phyloP scores from a whole-genome alignment of 2,113 vertebrate genomes.

The Procavia capensis region DNA sequence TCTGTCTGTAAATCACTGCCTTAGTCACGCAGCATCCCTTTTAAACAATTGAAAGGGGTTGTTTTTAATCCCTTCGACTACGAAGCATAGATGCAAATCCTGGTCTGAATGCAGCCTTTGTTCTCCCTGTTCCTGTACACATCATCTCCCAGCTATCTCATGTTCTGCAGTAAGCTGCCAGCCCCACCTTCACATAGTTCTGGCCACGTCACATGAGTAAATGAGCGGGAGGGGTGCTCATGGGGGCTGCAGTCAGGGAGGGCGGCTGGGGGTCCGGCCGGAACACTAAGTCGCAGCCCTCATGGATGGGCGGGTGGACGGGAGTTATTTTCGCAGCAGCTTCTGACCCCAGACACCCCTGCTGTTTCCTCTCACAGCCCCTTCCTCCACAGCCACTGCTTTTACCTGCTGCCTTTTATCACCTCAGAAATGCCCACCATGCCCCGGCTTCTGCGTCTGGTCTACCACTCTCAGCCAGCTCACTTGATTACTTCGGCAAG shows the following conservation, averaged over 20 bases:
- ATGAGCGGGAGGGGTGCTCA: neutral
- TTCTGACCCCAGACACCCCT: neutral
- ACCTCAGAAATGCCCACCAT: neutral
- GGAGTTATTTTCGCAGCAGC: conserved; percentile 33
- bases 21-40: neutral
- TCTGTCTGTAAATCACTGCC: neutral
- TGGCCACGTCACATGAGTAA: neutral
- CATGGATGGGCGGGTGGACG: neutral
- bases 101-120: conserved; percentile 1
- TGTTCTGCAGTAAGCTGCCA: neutral
- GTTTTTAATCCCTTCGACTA: neutral
- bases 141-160: neutral
- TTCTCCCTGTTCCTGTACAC: neutral
- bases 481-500: neutral
- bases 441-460: neutral
- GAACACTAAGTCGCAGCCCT: neutral
- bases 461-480: no score
- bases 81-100: neutral
- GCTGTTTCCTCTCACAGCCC: neutral
- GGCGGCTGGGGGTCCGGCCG: neutral
- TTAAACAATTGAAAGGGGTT: neutral
- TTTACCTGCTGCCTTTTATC: neutral
- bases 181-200: neutral
- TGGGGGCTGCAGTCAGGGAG: no score
- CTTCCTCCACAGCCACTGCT: neutral